Evolutionary conservation across 2,888 invertebrate genomes (phyloP).

Genomic region (Callosobruchus maculatus): DNA sequence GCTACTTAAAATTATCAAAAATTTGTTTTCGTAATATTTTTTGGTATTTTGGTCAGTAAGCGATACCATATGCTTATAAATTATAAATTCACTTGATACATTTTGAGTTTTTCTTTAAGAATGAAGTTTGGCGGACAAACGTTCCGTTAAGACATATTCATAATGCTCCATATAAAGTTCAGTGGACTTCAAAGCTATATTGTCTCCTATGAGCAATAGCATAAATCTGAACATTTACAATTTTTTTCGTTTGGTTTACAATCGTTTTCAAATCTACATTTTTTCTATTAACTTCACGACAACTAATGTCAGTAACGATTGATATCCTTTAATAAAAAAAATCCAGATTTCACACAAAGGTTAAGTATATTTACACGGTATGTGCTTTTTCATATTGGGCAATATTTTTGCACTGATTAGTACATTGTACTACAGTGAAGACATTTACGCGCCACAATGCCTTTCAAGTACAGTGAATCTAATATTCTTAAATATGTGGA

Average conservation of each 20-base stretch:
- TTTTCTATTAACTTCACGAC: constrained; percentile 4
- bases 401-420: neutral
- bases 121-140: neutral
- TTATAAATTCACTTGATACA: constrained; percentile 18
- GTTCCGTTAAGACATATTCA: neutral
- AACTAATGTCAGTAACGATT: neutral
- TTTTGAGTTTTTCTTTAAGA: constrained; percentile 1
- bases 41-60: constrained; percentile 10
- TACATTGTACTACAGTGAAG: neutral
- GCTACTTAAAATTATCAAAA: constrained; percentile 32
- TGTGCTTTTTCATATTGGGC: neutral
- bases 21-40: constrained; percentile 13
- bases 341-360: neutral
- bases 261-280: constrained; percentile 3
- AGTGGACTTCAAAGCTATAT: constrained; percentile 29
- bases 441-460: neutral
- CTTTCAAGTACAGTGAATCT: neutral
- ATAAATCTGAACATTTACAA: constrained; percentile 21
- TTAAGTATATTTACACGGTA: neutral
- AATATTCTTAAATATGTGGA: neutral
- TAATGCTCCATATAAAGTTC: neutral
- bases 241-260: constrained; percentile 4
- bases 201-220: constrained; percentile 36
- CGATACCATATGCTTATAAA: constrained; percentile 15
- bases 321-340: neutral